phyloP scores from a whole-genome alignment of 2,888 invertebrate genomes.

The Habroteleia sp. region DNA sequence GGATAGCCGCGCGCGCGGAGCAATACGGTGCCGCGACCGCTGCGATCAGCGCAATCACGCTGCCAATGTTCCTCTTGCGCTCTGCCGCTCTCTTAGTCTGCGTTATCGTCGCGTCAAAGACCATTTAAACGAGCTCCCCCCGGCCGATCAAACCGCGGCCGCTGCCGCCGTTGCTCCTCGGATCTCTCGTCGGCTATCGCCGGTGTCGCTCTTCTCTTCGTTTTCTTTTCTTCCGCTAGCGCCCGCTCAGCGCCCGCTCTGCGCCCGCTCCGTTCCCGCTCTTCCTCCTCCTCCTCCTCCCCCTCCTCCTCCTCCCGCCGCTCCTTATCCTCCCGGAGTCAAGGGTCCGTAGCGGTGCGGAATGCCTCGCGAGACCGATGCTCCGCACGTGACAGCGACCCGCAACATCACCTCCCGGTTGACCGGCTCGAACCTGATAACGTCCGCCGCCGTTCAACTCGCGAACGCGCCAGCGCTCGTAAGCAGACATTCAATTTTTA shows the following conservation, averaged over 20 bases:
- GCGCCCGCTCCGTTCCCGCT: no score
- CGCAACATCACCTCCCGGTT: constrained; percentile 57
- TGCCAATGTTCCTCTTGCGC: constrained; percentile 3
- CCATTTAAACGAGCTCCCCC: constrained; percentile 21
- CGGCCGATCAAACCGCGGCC: not conserved
- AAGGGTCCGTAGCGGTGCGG: constrained; percentile 58
- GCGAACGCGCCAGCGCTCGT: constrained; percentile 50
- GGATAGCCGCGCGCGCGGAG: constrained; percentile 20
- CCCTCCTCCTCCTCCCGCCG: no score
- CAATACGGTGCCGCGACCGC: no score
- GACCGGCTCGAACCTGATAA: constrained; percentile 44
- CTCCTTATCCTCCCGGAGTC: constrained; percentile 67
- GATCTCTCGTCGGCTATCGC: constrained; percentile 3
- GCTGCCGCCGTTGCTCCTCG: constrained; percentile 2
- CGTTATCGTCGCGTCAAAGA: no score
- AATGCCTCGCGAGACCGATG: constrained; percentile 51
- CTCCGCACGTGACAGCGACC: constrained; percentile 53
- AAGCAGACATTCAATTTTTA: constrained; percentile 60
- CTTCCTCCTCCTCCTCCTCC: no score
- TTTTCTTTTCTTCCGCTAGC: constrained; percentile 19
- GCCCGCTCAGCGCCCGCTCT: constrained; percentile 28
- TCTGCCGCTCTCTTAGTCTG: no score
- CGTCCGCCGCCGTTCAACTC: constrained; percentile 48
- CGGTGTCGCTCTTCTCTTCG: not conserved
- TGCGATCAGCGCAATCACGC: constrained; percentile 3